phyloP scores from a whole-genome alignment of 2,113 vertebrate species.

The Tachysurus vachellii region DNA sequence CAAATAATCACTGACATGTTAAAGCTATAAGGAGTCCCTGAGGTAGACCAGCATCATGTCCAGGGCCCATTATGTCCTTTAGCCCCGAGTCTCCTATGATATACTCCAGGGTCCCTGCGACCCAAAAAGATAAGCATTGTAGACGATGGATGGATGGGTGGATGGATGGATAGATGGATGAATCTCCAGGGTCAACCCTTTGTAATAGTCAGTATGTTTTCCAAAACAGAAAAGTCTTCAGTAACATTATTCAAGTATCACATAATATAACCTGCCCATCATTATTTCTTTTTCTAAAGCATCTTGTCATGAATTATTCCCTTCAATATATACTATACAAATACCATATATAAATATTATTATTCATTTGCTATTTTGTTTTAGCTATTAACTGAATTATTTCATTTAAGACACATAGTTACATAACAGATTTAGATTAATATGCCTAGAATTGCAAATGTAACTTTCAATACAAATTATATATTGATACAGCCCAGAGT shows the following conservation, averaged over 20 bases:
- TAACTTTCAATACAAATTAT: neutral
- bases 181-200: neutral
- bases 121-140: no score
- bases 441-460: neutral
- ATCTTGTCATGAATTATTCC: neutral
- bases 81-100: no score
- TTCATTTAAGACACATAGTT: neutral
- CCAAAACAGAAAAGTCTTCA: neutral
- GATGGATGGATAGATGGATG: no score
- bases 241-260: neutral
- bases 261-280: neutral
- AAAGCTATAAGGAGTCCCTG: neutral
- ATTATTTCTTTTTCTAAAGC: neutral
- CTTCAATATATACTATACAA: neutral
- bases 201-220: neutral
- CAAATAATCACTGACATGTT: neutral
- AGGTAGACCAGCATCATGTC: no score
- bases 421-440: neutral
- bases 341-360: neutral
- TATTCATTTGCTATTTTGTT: neutral
- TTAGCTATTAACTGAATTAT: neutral
- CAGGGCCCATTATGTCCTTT: no score
- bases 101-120: no score
- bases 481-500: neutral
- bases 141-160: no score